Conservation (phyloP, 2,797 vertebrate genomes). For the Semotilus atromaculatus region DNA sequence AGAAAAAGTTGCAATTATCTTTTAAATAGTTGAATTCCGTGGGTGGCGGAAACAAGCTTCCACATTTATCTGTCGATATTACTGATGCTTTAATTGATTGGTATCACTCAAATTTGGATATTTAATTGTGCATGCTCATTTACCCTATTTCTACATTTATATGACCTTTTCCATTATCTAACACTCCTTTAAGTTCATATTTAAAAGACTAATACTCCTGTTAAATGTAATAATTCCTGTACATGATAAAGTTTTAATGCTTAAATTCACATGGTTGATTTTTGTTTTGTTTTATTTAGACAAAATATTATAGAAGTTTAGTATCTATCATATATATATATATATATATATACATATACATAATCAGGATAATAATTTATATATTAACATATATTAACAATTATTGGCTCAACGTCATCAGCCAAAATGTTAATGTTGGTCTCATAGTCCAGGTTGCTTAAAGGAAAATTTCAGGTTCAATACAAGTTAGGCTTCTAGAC, state of each 20-base stretch:
- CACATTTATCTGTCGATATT: background rate
- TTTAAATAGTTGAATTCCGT: too few relatives aligned
- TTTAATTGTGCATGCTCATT: background rate
- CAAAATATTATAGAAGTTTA: background rate
- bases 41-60: too few relatives aligned
- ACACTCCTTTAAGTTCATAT: too few relatives aligned
- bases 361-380: too few relatives aligned
- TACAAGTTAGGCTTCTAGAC: background rate
- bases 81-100: background rate
- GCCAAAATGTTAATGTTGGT: background rate
- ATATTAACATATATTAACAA: background rate
- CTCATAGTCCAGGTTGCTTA: background rate
- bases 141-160: background rate
- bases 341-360: background rate
- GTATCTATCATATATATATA: too few relatives aligned
- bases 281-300: background rate
- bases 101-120: background rate
- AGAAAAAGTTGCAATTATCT: too few relatives aligned
- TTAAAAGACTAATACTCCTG: too few relatives aligned
- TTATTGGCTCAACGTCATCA: background rate
- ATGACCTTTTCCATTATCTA: too few relatives aligned
- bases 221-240: too few relatives aligned
- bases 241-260: background rate
- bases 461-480: background rate
- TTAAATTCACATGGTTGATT: background rate